Conservation (phyloP, 2,888 invertebrate genomes). For the Sinodicranocentrus sp. region DNA sequence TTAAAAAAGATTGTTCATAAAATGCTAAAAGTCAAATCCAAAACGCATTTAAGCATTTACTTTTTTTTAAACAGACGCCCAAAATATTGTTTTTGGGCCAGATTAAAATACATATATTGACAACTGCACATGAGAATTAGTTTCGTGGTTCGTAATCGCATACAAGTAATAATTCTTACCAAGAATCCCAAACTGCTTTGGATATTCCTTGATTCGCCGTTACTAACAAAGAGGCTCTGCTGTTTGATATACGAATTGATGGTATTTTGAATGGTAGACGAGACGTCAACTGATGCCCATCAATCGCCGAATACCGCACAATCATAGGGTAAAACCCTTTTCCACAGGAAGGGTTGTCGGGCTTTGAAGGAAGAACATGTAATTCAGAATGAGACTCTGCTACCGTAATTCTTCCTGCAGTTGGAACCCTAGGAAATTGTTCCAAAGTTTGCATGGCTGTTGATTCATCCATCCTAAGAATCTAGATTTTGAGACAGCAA, state of each 20-base stretch:
- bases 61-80: no score
- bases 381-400: conserved; percentile 63
- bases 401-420: conserved; percentile 54
- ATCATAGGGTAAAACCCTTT: conserved; percentile 42
- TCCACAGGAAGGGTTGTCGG: conserved; percentile 53
- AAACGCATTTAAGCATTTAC: no score
- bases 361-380: conserved; percentile 63
- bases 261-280: conserved; percentile 57
- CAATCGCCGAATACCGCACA: conserved; percentile 27
- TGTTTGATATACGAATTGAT: conserved; percentile 27
- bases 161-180: conserved; percentile 47
- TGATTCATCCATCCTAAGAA: conserved; percentile 13
- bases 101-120: no score
- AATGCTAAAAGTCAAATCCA: no score
- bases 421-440: conserved; percentile 67
- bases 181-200: conserved; percentile 67
- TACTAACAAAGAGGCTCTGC: conserved; percentile 14
- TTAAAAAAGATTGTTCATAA: no score
- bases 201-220: conserved; percentile 44
- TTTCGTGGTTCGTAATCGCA: no score
- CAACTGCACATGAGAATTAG: no score
- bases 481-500: no score
- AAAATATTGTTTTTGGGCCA: no score
- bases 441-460: conserved; percentile 15
- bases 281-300: conserved; percentile 42